phyloP scores from a whole-genome alignment of 2,113 vertebrate species.

The Colistium nudipinnis region DNA sequence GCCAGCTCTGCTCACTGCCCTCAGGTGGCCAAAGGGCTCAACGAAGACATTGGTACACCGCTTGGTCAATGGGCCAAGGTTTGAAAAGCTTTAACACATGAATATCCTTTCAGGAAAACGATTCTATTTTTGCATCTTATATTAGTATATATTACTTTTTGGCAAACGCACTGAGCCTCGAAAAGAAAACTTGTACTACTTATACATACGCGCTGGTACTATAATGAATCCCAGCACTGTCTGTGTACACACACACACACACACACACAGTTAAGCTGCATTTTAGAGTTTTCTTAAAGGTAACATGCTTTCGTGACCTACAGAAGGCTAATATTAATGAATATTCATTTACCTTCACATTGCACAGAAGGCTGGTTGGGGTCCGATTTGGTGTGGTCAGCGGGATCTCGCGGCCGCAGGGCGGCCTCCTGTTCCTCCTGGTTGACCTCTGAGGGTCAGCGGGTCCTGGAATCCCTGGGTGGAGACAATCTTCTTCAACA shows the following conservation, averaged over 20 bases:
- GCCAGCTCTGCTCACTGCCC: neutral
- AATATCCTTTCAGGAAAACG: too few species aligned
- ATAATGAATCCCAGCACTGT: neutral
- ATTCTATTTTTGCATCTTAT: too few species aligned
- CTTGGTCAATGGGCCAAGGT: neutral
- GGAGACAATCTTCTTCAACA: conserved; percentile 63
- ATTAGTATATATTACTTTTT: too few species aligned
- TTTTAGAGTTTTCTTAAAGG: neutral
- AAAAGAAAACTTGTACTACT: too few species aligned
- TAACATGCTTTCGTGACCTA: too few species aligned
- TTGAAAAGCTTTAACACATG: too few species aligned
- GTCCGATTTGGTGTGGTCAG: conserved; percentile 19
- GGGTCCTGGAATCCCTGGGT: conserved; percentile 51
- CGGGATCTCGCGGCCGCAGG: conserved; percentile 7
- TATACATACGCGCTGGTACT: too few species aligned
- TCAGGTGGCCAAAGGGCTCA: neutral
- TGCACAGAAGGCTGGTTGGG: neutral
- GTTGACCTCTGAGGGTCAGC: conserved; percentile 39
- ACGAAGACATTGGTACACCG: too few species aligned
- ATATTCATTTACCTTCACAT: too few species aligned
- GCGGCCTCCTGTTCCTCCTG: conserved; percentile 20
- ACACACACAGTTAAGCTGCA: neutral
- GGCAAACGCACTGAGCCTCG: too few species aligned
- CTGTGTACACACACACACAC: neutral
- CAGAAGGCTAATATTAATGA: too few species aligned